Evolutionary conservation across 2,888 invertebrate species (phyloP), one percentile per base, ranked within the genome.

Genomic region (Scaptomyza polygonia): DNA sequence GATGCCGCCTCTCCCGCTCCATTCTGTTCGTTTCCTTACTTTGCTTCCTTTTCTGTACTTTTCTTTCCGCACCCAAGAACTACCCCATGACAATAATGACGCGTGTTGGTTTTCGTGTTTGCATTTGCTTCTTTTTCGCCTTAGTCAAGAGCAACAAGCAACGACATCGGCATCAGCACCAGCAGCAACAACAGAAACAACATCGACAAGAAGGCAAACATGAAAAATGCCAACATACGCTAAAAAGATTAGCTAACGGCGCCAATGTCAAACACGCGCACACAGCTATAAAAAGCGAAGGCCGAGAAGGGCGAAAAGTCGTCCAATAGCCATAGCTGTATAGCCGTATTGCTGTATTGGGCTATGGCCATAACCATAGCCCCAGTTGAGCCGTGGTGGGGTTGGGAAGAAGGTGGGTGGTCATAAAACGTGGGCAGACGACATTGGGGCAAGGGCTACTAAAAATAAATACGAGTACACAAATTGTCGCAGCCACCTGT

Each of bases 211-310:
- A 79, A 77, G 77, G 83, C 86, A 88, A 86, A 84, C 88, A 88
- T 86, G 82, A 83, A 83, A 88, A 84, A 84, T 88, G 84, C 86
- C 84, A 88, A 86, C 86, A 88, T 84, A 86, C 88, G 84, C 86
- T 86, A 86, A 86, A 84, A 86, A 84, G 88, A 88, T 84, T 88
- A 86, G 88, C 88, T 80, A 86, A 83, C 84, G 83, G 88, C 88
- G 80, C 86, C 88, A 84, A 84, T 84, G 84, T 86, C 88, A 88
- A 88, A 84, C 86, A 88, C 83, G 88, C 88, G 79, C 83, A 29
- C 11, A 29, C 11, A 39, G 29, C 30, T 32, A 14, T 27, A 18
- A 58, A 45, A 34, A 58, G 48, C 42, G 48, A 56, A 77, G 67
- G 56, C 70, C 54, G 57, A 42, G 45, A 21, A 57, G 67, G 58